Evolutionary conservation across 1,140 invertebrate species (phyloP), one percentile per base, ranked within the genome.

Genomic region (Zelostemma sp.): DNA sequence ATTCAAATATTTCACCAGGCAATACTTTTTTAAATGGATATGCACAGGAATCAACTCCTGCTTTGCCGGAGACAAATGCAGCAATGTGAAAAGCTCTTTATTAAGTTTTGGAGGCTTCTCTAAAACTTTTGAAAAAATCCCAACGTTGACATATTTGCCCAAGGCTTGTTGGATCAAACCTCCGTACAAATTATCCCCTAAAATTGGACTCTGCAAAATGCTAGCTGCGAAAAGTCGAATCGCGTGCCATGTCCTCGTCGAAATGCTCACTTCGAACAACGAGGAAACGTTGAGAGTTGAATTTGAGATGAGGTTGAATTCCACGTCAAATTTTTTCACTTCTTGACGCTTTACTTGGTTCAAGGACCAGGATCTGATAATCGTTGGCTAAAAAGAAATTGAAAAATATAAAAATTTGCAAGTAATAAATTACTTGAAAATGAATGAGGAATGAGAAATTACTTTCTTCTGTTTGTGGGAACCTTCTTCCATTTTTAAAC

Each of bases 151-250:
- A 55, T 74, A 79, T 21, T 78, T 72, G 18, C 81, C 78, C 50
- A 78, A 68, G 0, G 86, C 41, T 11, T 80, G 73, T 31, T 81
- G 77, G 21, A 86, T 76, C 15, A 81, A 69, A 9, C 79, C 77
- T 5, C 79, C 80, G 48, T 80, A 82, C 18, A 81, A 38, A 46
- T 85, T 81, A 54, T 87, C 86, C 1, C 86, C 86, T 5, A 87
- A 60, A 62, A 87, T 62, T 16, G 86, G 86, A 38, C 74, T 71
- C n/a, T 78, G 63, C 1, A 86, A 46, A 28, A 76, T 66, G 8
- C 78, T 73, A 0, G 85, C 56, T n/a, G 82, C 76, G 33, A 83
- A 87, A 1, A 86, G 49, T 50, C 85, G 74, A 1, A 86, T 14
- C 1, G 77, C 72, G 61, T 86, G 79, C 66, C 77, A 78, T 62